Percentiles rank a stretch among this genome's conserved stretches.
Conservation (phyloP, 2,797 vertebrate genomes). For the Phoxinus dragarum region DNA sequence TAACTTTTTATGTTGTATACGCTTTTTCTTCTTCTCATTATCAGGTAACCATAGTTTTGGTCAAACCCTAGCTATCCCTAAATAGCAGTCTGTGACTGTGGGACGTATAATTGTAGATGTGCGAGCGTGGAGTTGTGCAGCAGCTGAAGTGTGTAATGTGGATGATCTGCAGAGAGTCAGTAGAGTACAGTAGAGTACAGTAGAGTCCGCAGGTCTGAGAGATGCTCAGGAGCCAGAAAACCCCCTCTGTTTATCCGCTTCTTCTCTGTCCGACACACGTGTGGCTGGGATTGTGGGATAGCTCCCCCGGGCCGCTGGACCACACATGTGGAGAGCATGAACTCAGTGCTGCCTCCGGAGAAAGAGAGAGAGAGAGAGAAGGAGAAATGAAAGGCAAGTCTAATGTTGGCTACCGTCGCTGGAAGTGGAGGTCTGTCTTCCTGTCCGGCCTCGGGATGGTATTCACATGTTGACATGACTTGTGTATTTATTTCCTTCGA, state of each 20-base stretch:
- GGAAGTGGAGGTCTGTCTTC: constrained; percentile 39
- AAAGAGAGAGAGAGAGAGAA: constrained; percentile 53
- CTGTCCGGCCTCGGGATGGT: neutral
- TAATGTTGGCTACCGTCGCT: constrained; percentile 47
- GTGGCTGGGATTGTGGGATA: constrained; percentile 81
- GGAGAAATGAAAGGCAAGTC: constrained; percentile 40
- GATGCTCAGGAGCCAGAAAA: constrained; percentile 74
- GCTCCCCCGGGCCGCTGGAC: constrained; percentile 78
- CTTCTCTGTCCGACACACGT: constrained; percentile 80
- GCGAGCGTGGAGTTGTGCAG: neutral
- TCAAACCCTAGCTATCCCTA: neutral
- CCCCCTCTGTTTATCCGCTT: constrained; percentile 78
- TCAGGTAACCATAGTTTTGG: neutral
- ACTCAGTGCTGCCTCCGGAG: constrained; percentile 65
- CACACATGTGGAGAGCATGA: constrained; percentile 83
- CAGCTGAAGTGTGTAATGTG: neutral
- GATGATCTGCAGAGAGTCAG: neutral
- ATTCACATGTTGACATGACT: neutral
- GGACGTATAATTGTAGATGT: neutral
- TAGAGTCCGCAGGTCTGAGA: constrained; percentile 27
- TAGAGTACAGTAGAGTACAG: neutral
- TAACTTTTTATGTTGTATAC: neutral
- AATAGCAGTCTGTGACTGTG: neutral
- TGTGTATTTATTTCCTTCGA: neutral
- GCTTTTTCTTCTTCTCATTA: neutral